Percentiles rank a stretch among this genome's conserved stretches.
Conservation (phyloP, 2,888 invertebrate genomes). For the Argyresthia goedartella region DNA sequence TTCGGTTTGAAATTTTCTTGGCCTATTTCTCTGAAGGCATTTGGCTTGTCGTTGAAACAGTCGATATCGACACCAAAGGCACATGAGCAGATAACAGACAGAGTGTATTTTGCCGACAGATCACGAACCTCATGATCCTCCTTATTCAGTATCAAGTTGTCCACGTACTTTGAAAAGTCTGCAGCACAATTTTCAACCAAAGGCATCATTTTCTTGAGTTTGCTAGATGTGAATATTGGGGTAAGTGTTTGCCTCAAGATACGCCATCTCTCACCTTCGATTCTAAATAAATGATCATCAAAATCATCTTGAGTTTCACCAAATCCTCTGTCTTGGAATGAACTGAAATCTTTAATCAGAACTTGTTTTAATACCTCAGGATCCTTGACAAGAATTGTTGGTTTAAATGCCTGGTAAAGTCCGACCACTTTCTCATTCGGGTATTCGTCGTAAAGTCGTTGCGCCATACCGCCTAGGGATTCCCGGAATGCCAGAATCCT, state of each 20-base stretch:
- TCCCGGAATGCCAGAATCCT: background rate
- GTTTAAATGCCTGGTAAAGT: conserved; percentile 26
- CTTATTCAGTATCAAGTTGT: background rate
- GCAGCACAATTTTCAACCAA: conserved; percentile 3
- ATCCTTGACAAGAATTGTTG: conserved; percentile 36
- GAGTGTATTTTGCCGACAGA: conserved; percentile 5
- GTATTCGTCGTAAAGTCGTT: too few species aligned
- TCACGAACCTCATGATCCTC: conserved; percentile 4
- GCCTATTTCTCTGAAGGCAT: conserved; percentile 4
- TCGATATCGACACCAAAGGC: conserved; percentile 7
- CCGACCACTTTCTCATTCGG: conserved; percentile 35
- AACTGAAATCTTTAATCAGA: conserved; percentile 16
- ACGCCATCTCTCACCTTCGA: conserved; percentile 40
- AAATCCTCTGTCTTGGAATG: background rate
- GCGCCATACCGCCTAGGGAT: too few species aligned
- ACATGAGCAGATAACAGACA: conserved; percentile 6
- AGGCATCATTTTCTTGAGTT: background rate
- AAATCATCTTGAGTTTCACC: background rate
- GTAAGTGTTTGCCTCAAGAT: conserved; percentile 41
- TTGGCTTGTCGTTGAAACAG: conserved; percentile 7
- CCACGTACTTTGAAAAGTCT: conserved; percentile 4
- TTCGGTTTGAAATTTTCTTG: background rate
- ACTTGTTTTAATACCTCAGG: conserved; percentile 35
- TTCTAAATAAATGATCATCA: conserved; percentile 31
- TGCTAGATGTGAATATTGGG: conserved; percentile 28